Conservation (phyloP, 2,113 vertebrate species). For the Alligator mississippiensis region DNA sequence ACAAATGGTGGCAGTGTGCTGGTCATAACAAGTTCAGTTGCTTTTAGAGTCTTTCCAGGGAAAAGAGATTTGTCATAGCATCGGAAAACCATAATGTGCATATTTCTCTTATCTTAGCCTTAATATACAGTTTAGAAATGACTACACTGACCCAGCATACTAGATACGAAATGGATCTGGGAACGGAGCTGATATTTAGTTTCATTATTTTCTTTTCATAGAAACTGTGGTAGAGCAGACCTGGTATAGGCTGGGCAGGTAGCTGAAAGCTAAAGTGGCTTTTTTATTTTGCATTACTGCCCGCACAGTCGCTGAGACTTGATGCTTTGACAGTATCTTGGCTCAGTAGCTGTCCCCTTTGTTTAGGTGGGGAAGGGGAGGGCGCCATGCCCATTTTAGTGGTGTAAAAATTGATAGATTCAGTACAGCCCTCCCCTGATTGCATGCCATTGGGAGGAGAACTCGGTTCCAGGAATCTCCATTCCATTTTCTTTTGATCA, state of each 20-base stretch:
- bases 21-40: constrained; percentile 53
- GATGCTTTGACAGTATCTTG: not conserved
- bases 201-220: not conserved
- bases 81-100: not conserved
- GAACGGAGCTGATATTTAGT: not conserved
- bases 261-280: not conserved
- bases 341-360: not conserved
- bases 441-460: not conserved
- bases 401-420: not conserved
- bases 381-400: not conserved
- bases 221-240: not conserved
- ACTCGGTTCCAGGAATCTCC: not conserved
- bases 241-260: not conserved
- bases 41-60: constrained; percentile 54
- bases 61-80: not conserved
- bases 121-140: not conserved
- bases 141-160: not conserved
- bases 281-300: no score
- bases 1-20: not conserved
- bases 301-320: not conserved
- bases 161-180: not conserved
- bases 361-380: not conserved
- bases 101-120: not conserved
- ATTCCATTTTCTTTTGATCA: not conserved
- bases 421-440: not conserved